phyloP scores from a whole-genome alignment of 2,888 invertebrate genomes.

The Papilio gigon region DNA sequence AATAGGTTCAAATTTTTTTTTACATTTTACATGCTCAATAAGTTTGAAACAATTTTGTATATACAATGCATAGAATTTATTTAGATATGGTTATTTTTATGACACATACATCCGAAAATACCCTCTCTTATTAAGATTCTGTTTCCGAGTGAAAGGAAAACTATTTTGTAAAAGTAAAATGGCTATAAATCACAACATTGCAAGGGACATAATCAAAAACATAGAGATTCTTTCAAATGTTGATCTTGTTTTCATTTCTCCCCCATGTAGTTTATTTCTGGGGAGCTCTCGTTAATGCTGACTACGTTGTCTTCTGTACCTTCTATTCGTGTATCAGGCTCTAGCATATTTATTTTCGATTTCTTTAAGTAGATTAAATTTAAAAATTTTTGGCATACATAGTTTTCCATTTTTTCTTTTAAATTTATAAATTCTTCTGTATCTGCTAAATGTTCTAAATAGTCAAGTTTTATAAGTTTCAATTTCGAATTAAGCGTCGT shows the following conservation, averaged over 20 bases:
- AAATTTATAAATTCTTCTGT: conserved; percentile 68
- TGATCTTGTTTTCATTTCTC: not conserved
- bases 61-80: too few species aligned
- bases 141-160: too few species aligned
- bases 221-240: too few species aligned
- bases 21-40: too few species aligned
- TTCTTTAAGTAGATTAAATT: conserved; percentile 56
- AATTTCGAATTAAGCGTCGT: conserved; percentile 51
- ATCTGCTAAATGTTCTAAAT: conserved; percentile 63
- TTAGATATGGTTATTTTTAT: too few species aligned
- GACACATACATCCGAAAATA: too few species aligned
- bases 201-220: too few species aligned
- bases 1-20: too few species aligned
- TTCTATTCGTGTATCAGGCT: not conserved
- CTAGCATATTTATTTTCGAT: conserved; percentile 51
- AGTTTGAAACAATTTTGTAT: too few species aligned
- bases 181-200: too few species aligned
- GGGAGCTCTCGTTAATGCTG: not conserved
- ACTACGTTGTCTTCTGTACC: not conserved
- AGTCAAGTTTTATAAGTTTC: conserved; percentile 56
- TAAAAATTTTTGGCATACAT: conserved; percentile 64
- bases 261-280: not conserved
- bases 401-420: conserved; percentile 70
- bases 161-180: too few species aligned
- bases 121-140: too few species aligned